These are phyloP conservation scores for Lichenostomus cassidix DNA, from an alignment of 2,113 vertebrate species.

Conservation along the genomic window DNA sequence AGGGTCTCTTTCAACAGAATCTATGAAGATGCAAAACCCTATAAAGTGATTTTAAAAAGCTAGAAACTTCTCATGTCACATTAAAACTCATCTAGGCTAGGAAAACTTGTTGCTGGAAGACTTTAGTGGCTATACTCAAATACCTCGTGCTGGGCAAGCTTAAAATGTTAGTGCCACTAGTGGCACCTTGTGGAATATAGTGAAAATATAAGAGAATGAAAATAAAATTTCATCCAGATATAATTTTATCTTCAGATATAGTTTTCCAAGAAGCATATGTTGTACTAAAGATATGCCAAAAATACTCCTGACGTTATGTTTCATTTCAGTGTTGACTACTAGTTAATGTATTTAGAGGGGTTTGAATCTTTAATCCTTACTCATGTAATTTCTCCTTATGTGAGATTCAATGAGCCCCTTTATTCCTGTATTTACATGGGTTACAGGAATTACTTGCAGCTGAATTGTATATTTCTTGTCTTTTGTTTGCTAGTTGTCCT, in stretches of 20 bases:
- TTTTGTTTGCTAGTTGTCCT: neutral
- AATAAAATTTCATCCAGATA: neutral
- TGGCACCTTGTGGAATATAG: neutral
- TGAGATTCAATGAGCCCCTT: neutral
- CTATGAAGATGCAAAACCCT: neutral
- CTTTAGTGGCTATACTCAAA: neutral
- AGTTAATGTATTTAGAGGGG: neutral
- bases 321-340: neutral
- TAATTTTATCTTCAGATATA: neutral
- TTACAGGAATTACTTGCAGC: neutral
- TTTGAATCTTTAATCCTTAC: neutral
- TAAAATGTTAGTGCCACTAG: neutral
- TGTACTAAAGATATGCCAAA: neutral
- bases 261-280: neutral
- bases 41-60: neutral
- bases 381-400: neutral
- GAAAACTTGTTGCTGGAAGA: neutral
- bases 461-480: neutral
- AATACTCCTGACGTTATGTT: neutral
- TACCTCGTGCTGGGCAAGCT: neutral
- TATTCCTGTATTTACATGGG: neutral
- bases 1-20: neutral
- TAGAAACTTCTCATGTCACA: neutral
- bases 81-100: neutral
- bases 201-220: neutral